Conservation (phyloP, 2,797 vertebrate genomes). For the Manis pentadactyla region DNA sequence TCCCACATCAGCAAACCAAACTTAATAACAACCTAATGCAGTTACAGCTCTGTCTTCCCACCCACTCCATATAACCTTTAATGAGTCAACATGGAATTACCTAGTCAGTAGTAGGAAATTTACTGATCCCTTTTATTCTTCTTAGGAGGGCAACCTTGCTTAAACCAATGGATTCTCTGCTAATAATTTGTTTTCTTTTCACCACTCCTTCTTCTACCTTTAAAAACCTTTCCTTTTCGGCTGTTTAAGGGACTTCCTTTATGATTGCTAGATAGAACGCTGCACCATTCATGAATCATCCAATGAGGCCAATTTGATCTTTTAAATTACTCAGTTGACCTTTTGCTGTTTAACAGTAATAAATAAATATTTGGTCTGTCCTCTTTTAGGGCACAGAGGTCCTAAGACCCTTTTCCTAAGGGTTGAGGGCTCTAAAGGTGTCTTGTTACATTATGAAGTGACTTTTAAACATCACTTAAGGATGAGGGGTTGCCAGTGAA, state of each 20-base stretch:
- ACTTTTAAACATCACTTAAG: background rate
- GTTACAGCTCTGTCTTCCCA: background rate
- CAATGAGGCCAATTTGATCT: background rate
- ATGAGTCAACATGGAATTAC: background rate
- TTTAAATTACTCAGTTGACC: background rate
- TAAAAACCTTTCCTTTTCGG: background rate
- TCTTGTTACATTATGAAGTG: background rate
- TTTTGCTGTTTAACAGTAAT: background rate
- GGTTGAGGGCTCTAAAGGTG: background rate
- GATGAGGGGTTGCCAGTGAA: background rate
- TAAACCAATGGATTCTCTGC: background rate
- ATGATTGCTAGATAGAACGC: background rate
- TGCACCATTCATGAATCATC: background rate
- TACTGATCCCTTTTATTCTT: background rate
- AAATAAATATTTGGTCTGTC: background rate
- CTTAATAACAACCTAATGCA: background rate
- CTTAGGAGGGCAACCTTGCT: background rate
- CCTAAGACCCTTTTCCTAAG: background rate
- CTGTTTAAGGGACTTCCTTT: background rate
- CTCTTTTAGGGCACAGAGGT: background rate
- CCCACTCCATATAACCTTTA: background rate
- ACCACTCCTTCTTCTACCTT: background rate
- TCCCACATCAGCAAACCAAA: background rate
- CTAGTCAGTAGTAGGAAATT: background rate
- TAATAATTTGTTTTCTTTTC: background rate